Evolutionary conservation across 2,113 vertebrate genomes (phyloP).

Genomic region (Mionectes macconnelli): DNA sequence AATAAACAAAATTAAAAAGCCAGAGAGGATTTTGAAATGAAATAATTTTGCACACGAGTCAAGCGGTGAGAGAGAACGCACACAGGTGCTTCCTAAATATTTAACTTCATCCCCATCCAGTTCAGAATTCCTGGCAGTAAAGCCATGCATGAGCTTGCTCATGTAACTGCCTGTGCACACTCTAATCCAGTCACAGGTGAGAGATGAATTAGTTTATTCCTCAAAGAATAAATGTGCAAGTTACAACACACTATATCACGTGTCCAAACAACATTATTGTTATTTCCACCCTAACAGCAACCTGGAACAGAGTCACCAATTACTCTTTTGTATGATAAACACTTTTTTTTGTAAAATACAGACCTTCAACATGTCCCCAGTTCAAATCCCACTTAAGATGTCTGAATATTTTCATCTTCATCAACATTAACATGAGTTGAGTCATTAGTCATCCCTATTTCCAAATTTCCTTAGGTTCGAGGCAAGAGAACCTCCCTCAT

Average conservation of each 20-base stretch:
- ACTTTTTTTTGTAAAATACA: conserved; percentile 35
- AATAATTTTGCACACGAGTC: neutral
- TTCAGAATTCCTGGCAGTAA: neutral
- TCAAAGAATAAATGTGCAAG: neutral
- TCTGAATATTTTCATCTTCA: conserved; percentile 45
- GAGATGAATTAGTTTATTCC: neutral
- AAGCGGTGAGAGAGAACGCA: neutral
- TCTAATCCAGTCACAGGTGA: neutral
- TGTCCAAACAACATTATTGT: neutral
- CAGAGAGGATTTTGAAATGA: neutral
- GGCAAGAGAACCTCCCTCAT: conserved; percentile 30
- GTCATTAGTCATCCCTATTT: conserved; percentile 25
- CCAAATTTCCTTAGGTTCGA: conserved; percentile 2
- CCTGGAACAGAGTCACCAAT: neutral
- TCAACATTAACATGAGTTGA: neutral
- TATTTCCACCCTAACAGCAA: neutral
- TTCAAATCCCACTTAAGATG: conserved; percentile 17
- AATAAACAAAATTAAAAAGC: neutral
- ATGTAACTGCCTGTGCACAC: neutral
- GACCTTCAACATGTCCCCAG: conserved; percentile 2
- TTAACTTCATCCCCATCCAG: neutral
- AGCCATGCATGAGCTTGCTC: neutral
- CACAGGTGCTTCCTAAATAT: neutral
- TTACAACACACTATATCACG: neutral
- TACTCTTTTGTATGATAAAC: neutral